phyloP scores from a whole-genome alignment of 2,797 vertebrate genomes.

The Scolopax bukidnonensis region DNA sequence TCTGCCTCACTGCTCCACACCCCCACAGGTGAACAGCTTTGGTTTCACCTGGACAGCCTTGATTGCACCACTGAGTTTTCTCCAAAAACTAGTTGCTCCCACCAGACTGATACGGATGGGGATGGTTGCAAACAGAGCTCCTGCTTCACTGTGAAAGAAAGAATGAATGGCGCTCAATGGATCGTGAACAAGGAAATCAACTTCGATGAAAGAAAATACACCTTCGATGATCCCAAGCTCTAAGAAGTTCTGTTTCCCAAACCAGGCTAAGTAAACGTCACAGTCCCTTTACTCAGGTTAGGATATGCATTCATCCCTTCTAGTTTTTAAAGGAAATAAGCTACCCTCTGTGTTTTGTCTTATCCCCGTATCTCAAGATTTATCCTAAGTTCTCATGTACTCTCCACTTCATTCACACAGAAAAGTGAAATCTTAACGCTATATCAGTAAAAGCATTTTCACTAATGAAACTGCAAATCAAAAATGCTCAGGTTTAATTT shows the following conservation, averaged over 20 bases:
- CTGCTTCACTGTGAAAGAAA: background rate
- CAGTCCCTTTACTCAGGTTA: background rate
- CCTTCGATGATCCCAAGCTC: background rate
- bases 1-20: background rate
- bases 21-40: background rate
- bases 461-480: background rate
- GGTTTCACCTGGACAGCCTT: background rate
- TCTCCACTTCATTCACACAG: background rate
- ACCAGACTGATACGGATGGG: background rate
- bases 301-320: background rate
- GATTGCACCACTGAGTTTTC: background rate
- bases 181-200: background rate
- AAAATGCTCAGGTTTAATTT: background rate
- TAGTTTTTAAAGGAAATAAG: background rate
- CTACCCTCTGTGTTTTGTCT: background rate
- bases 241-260: background rate
- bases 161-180: background rate
- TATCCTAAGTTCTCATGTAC: background rate
- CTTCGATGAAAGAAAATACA: background rate
- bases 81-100: background rate
- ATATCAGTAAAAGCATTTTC: background rate
- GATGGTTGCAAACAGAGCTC: background rate
- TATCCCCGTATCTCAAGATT: background rate
- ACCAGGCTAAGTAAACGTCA: background rate
- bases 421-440: background rate